Evolutionary conservation across 2,797 vertebrate species (phyloP).

Genomic region (Hyperoplus immaculatus): DNA sequence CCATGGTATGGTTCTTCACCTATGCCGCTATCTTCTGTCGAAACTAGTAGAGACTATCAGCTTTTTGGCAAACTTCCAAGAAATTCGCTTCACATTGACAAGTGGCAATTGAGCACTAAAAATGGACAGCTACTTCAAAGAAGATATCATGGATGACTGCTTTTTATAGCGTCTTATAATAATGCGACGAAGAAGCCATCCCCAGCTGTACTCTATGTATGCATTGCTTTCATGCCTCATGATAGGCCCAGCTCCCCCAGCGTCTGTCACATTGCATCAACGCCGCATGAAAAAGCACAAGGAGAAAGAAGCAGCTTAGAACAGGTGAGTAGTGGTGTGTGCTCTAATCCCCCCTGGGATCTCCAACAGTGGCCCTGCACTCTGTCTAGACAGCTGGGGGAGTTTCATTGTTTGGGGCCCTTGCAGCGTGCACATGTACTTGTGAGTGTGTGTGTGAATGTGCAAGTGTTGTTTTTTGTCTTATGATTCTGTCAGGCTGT

Average conservation of each 20-base stretch:
- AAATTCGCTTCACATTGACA: neutral
- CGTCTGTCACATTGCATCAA: slow-evolving; percentile 62
- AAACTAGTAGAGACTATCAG: too few relatives aligned
- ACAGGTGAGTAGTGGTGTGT: slow-evolving; percentile 75
- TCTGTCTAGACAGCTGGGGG: slow-evolving; percentile 76
- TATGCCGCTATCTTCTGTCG: too few relatives aligned
- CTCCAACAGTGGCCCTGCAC: slow-evolving; percentile 52
- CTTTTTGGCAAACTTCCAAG: too few relatives aligned
- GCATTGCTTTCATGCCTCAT: slow-evolving; percentile 44
- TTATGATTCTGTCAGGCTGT: slow-evolving; percentile 58
- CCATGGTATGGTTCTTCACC: too few relatives aligned
- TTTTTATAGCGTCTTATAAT: neutral
- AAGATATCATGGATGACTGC: neutral
- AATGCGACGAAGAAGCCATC: slow-evolving; percentile 23
- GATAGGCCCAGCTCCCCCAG: slow-evolving; percentile 38
- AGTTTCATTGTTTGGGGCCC: slow-evolving; percentile 70
- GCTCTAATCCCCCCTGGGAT: slow-evolving; percentile 67
- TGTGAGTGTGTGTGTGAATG: slow-evolving; percentile 11
- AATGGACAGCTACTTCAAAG: neutral
- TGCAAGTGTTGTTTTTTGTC: slow-evolving; percentile 20
- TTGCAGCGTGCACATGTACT: neutral
- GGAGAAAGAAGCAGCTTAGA: slow-evolving; percentile 54
- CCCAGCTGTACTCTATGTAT: slow-evolving; percentile 46
- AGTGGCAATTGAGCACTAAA: neutral
- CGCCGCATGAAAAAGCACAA: slow-evolving; percentile 49